phyloP scores from a whole-genome alignment of 1,140 invertebrate genomes.

The Chionoecetes opilio region DNA sequence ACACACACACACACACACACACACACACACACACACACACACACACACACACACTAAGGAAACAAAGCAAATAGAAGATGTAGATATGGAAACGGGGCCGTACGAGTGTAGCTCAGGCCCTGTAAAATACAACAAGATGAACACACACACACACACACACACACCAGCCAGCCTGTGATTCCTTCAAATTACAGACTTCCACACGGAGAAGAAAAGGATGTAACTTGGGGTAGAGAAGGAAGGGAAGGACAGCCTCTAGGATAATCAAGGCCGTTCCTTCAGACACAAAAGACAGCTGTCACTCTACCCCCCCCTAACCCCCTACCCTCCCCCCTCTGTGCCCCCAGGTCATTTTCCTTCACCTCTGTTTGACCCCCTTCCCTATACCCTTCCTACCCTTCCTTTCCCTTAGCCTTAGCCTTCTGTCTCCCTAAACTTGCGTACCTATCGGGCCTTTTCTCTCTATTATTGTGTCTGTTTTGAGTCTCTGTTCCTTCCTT shows the following conservation, averaged over 20 bases:
- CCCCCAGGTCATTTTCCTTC: slow-evolving; percentile 20
- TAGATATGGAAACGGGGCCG: too few species aligned
- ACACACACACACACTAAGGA: background rate
- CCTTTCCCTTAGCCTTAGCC: background rate
- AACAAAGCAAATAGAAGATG: too few species aligned
- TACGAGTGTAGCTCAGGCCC: too few species aligned
- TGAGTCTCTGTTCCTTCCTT: background rate
- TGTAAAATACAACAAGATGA: too few species aligned
- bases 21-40: slow-evolving; percentile 8
- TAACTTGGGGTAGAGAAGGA: slow-evolving; percentile 31
- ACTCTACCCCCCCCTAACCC: background rate
- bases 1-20: background rate
- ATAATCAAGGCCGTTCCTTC: slow-evolving; percentile 7
- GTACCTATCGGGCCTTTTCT: too few species aligned
- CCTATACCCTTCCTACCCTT: slow-evolving; percentile 9
- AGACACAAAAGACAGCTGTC: slow-evolving; percentile 24
- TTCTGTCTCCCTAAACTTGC: background rate
- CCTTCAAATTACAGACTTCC: background rate
- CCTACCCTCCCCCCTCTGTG: background rate
- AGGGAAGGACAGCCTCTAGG: background rate
- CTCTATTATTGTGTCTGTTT: too few species aligned
- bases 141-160: background rate
- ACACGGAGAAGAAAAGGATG: background rate
- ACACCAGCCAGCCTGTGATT: background rate
- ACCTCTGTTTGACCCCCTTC: slow-evolving; percentile 23